Evolutionary conservation across 1,140 invertebrate species (phyloP).

Genomic region (Drosophila navojoa): DNA sequence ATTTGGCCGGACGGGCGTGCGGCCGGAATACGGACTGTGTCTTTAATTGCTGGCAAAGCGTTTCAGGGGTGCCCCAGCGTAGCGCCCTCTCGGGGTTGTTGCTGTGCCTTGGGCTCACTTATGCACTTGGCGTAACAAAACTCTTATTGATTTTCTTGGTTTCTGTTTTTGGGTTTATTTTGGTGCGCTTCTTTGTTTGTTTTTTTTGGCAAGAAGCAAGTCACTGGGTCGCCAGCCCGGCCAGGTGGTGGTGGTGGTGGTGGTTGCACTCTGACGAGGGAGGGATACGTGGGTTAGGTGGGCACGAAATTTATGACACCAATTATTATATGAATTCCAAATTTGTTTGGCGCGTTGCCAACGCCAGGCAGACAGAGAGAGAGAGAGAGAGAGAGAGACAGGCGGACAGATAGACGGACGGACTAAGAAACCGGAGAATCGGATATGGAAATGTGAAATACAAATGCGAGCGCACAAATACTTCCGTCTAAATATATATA

Average conservation of each 20-base stretch:
- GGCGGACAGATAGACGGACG: constrained; percentile 10
- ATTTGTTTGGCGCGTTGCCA: constrained; percentile 77
- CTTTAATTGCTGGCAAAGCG: constrained; percentile 61
- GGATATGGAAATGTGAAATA: constrained; percentile 50
- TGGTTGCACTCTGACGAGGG: too few relatives aligned
- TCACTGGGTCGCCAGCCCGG: constrained; percentile 61
- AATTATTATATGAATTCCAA: constrained; percentile 80
- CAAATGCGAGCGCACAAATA: constrained; percentile 29
- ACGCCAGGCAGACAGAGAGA: constrained; percentile 23
- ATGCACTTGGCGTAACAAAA: constrained; percentile 64
- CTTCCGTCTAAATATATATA: constrained; percentile 12
- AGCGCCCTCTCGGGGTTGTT: background rate
- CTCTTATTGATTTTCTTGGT: constrained; percentile 70
- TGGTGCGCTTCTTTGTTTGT: background rate
- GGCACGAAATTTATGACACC: constrained; percentile 69
- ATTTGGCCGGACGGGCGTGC: constrained; percentile 66
- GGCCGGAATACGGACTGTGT: constrained; percentile 10
- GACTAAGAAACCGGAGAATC: constrained; percentile 3
- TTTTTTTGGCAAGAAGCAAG: constrained; percentile 53
- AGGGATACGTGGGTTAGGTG: background rate
- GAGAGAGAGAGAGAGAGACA: constrained; percentile 14
- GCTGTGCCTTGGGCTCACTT: constrained; percentile 17
- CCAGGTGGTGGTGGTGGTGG: constrained; percentile 2
- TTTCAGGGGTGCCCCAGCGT: constrained; percentile 1
- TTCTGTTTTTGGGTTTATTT: constrained; percentile 15